These are phyloP conservation scores for Hestina assimilis DNA, from an alignment of 1,140 invertebrate species.

Conservation along the genomic window DNA sequence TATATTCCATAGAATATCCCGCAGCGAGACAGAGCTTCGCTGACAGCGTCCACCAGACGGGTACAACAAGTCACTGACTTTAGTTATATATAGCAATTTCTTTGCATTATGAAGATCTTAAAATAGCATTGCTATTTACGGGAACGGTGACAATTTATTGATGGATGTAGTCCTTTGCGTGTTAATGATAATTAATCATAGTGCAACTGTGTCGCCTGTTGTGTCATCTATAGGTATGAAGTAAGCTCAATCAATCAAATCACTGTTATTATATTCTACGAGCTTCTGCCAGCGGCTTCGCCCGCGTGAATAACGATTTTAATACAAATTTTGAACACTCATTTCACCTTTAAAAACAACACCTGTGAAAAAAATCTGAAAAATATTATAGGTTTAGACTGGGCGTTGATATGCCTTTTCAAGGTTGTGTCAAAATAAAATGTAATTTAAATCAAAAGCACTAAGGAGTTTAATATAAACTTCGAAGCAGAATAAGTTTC, in stretches of 20 bases:
- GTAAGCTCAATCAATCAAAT: conserved; percentile 2
- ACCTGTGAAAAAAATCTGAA: too few species aligned
- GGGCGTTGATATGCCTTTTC: too few species aligned
- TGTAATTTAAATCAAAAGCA: too few species aligned
- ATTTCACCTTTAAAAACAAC: too few species aligned
- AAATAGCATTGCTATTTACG: conserved; percentile 55
- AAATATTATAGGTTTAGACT: too few species aligned
- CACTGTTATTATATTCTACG: background rate
- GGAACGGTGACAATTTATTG: conserved; percentile 63
- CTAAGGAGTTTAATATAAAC: too few species aligned
- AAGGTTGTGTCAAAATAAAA: too few species aligned
- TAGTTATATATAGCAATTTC: conserved; percentile 57
- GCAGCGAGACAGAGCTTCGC: conserved; percentile 34
- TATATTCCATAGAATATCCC: conserved; percentile 54
- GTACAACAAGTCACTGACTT: conserved; percentile 53
- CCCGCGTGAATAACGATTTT: too few species aligned
- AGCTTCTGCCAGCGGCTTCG: background rate
- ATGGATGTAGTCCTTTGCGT: conserved; percentile 41
- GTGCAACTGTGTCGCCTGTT: conserved; percentile 47
- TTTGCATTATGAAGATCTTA: conserved; percentile 50
- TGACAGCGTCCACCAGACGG: conserved; percentile 42
- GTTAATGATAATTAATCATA: conserved; percentile 62
- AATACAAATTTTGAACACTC: too few species aligned
- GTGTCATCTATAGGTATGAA: conserved; percentile 7
- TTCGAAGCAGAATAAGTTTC: too few species aligned